phyloP scores from a whole-genome alignment of 2,113 vertebrate genomes.

The Chitala chitala region DNA sequence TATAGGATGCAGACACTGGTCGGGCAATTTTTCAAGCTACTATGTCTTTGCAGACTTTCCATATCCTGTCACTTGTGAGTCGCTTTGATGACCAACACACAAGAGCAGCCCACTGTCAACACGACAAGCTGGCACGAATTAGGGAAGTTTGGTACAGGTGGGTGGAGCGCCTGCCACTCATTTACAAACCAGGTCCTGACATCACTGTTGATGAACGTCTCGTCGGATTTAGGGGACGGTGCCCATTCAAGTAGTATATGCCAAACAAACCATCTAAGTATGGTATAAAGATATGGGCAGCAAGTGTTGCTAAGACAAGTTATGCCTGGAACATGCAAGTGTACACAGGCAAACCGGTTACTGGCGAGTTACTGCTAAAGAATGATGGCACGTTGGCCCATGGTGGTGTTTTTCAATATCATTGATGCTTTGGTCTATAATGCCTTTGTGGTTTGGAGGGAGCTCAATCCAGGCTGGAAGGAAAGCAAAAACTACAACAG shows the following conservation, averaged over 20 bases:
- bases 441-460: slow-evolving; percentile 19
- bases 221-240: slow-evolving; percentile 11
- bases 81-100: slow-evolving; percentile 21
- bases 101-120: background rate
- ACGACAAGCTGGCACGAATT: slow-evolving; percentile 19
- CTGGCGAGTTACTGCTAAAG: slow-evolving; percentile 5
- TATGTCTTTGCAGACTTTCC: slow-evolving; percentile 11
- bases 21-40: slow-evolving; percentile 18
- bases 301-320: slow-evolving; percentile 9
- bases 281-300: slow-evolving; percentile 11
- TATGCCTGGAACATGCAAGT: slow-evolving; percentile 12
- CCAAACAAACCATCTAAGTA: slow-evolving; percentile 9
- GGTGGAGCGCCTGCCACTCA: background rate
- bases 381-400: slow-evolving; percentile 11
- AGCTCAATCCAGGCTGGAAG: slow-evolving; percentile 10
- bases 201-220: slow-evolving; percentile 6
- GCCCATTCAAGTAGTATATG: background rate
- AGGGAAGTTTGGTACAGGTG: background rate
- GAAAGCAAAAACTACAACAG: slow-evolving; percentile 1
- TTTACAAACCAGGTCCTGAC: slow-evolving; percentile 16
- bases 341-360: background rate
- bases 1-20: slow-evolving; percentile 21
- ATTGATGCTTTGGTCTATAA: slow-evolving; percentile 21
- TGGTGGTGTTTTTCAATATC: slow-evolving; percentile 20
- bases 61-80: slow-evolving; percentile 16